Evolutionary conservation across 2,113 vertebrate species (phyloP).

Genomic region (Pan troglodytes): NHGRI_mPanTro3-v2.1_pri NC_072421.2:66426001-66426500

Average conservation of each 20-base stretch:
- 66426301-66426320: too few relatives aligned
- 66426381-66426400: too few relatives aligned
- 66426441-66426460: too few relatives aligned
- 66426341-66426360: accelerated
- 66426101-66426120: background rate
- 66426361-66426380: too few relatives aligned
- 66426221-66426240: background rate
- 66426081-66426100: background rate
- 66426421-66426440: too few relatives aligned
- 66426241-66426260: background rate
- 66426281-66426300: too few relatives aligned
- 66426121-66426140: background rate
- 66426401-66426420: too few relatives aligned
- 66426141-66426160: background rate
- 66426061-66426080: background rate
- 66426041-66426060: background rate
- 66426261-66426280: background rate
- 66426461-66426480: too few relatives aligned
- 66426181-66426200: background rate
- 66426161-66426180: background rate
- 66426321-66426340: too few relatives aligned
- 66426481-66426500: too few relatives aligned
- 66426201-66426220: background rate
- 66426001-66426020: background rate
- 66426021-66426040: background rate